phyloP scores from a whole-genome alignment of 1,140 invertebrate species.

The Apis dorsata region DNA sequence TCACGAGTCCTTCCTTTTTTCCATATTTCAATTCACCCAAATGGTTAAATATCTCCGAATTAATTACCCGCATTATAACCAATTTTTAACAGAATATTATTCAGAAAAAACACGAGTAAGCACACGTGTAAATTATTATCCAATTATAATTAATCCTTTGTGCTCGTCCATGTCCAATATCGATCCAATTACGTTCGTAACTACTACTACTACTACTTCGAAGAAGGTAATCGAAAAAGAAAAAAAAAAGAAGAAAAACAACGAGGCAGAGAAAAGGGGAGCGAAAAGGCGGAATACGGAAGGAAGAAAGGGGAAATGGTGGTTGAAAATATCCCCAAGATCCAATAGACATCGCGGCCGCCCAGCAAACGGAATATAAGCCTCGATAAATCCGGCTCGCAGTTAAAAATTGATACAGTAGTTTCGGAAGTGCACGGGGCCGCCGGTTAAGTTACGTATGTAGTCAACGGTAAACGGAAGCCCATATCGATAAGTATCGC shows the following conservation, averaged over 20 bases:
- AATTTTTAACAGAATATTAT: no score
- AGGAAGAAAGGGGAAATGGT: background rate
- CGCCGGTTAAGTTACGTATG: constrained; percentile 72
- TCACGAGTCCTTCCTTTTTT: no score
- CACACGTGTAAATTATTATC: background rate
- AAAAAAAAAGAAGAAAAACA: background rate
- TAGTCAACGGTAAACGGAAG: constrained; percentile 76
- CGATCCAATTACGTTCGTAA: constrained; percentile 15
- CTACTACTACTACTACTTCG: no score
- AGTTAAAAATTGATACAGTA: constrained; percentile 77
- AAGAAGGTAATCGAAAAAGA: background rate
- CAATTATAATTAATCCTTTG: background rate
- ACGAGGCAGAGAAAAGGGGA: background rate
- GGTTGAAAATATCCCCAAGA: constrained; percentile 35
- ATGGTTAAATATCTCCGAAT: no score
- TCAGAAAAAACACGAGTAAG: no score
- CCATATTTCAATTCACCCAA: no score
- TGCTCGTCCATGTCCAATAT: background rate
- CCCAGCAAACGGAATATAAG: constrained; percentile 67
- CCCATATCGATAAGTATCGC: constrained; percentile 77
- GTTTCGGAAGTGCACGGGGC: constrained; percentile 72
- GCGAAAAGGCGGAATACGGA: no score
- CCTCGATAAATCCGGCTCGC: constrained; percentile 71
- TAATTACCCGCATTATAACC: no score
- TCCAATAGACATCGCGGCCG: constrained; percentile 1